Evolutionary conservation across 2,888 invertebrate genomes (phyloP), one percentile per base, ranked within the genome.

Genomic region (Tipula helvola): DNA sequence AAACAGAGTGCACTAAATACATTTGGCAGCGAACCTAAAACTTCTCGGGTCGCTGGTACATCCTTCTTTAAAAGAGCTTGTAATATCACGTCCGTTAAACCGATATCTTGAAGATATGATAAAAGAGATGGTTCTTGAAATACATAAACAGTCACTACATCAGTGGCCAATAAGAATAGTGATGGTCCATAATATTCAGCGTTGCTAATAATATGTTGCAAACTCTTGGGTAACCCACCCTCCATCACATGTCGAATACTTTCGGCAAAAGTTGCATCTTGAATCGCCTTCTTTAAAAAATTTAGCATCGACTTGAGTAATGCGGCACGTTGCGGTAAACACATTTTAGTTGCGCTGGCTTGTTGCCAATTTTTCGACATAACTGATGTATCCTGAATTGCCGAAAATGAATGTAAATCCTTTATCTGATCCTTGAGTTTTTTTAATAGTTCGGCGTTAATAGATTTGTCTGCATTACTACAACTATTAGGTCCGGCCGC

Each of bases 151-250:
- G 97, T 96, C 13, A 97, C 96, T 36, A 97, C 96, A 91, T 97
- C 96, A 0, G 96, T 95, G 88, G 96, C 96, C 86, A 97, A 91
- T 44, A 97, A 92, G 91, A 97, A 97, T 86, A 97, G 91, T 0
- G 96, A 96, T 12, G 97, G 95, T 0, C 97, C 97, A 90, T 97
- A 97, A 90, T 97, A 97, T 89, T 97, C 97, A 0, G 96, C 96
- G 92, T 97, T 97, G 88, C 96, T 96, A 88, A 97, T 96, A 42
- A 97, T 96, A 89, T 95, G 95, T 88, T 96, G 95, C 88, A 97
- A 90, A 0, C 96, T 96, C 85, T 94, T 93, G 0, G 97, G 96
- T 87, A 97, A 90, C 36, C 95, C 95, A 1, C 96, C 96, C 90
- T 97, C 97, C 97, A 97, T 97, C 39, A 97, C 94, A 89, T 96